Percentiles rank a stretch among this genome's conserved stretches.
Evolutionary conservation across 1,140 invertebrate genomes (phyloP).

Genomic region (Leptoteleia sp.): DNA sequence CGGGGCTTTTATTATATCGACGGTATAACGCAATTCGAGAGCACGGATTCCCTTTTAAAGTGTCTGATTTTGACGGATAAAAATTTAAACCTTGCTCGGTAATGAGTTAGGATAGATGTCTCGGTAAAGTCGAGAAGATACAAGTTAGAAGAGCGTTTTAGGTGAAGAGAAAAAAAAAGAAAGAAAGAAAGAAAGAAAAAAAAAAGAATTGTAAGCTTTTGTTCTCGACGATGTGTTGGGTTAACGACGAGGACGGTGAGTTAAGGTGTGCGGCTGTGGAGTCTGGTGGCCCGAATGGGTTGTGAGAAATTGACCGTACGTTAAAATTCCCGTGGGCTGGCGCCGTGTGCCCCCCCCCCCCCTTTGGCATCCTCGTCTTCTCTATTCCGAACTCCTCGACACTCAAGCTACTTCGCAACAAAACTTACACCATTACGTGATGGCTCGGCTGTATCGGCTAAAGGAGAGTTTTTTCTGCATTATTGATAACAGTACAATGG

Average conservation of each 20-base stretch:
- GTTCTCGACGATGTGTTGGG: constrained; percentile 42
- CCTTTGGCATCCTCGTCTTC: constrained; percentile 28
- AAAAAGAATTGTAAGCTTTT: too few relatives aligned
- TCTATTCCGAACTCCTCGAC: constrained; percentile 25
- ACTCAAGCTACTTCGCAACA: constrained; percentile 31
- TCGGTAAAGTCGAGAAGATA: constrained; percentile 24
- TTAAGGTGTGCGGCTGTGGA: constrained; percentile 33
- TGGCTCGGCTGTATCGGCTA: too few relatives aligned
- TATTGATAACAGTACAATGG: too few relatives aligned
- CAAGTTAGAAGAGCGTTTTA: constrained; percentile 24
- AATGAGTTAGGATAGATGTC: constrained; percentile 15
- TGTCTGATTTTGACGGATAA: too few relatives aligned
- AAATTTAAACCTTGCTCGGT: constrained; percentile 9
- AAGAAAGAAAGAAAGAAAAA: too few relatives aligned
- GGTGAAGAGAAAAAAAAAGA: constrained; percentile 18
- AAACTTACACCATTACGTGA: constrained; percentile 37
- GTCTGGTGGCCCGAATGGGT: constrained; percentile 22
- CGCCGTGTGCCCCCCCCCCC: too few relatives aligned
- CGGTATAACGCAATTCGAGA: too few relatives aligned
- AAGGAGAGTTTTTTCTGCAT: too few relatives aligned
- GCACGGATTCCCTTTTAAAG: too few relatives aligned
- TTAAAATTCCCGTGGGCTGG: constrained; percentile 35
- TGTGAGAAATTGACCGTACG: constrained; percentile 48
- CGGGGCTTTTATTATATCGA: too few relatives aligned
- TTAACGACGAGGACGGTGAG: constrained; percentile 29